A percentile compares a stretch with the other conserved stretches of the same genome.
These are phyloP conservation scores for Meliscaeva auricollis DNA, from an alignment of 2,888 invertebrate species.

Conservation along the genomic window DNA sequence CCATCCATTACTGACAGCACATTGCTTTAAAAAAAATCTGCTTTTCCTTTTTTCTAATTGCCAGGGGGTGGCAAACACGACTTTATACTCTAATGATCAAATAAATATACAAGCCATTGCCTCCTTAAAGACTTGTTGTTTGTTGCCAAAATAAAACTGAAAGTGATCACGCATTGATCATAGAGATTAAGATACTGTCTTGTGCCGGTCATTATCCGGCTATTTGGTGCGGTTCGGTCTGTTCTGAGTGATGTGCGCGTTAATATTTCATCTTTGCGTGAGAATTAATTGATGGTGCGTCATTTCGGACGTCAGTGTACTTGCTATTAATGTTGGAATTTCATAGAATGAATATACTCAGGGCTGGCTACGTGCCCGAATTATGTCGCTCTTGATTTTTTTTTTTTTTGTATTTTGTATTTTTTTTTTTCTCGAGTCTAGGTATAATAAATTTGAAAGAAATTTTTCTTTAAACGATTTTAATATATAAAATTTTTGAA, in stretches of 20 bases:
- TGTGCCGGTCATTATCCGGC: not conserved
- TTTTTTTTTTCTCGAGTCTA: slow-evolving; percentile 29
- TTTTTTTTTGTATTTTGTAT: slow-evolving; percentile 25
- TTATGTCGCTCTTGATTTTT: slow-evolving; percentile 52
- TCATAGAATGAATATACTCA: not conserved
- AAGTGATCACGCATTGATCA: not conserved
- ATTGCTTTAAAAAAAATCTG: not conserved
- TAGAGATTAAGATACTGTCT: not conserved
- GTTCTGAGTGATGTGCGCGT: slow-evolving; percentile 10
- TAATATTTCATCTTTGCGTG: slow-evolving; percentile 31
- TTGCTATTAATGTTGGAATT: slow-evolving; percentile 41
- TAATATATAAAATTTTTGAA: slow-evolving; percentile 1
- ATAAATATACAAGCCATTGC: not conserved
- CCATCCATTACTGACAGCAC: too few species aligned
- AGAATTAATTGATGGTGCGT: slow-evolving; percentile 45
- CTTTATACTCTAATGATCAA: slow-evolving; percentile 50
- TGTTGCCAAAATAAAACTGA: slow-evolving; percentile 26
- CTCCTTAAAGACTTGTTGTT: not conserved
- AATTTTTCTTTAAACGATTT: slow-evolving; percentile 17
- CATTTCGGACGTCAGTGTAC: slow-evolving; percentile 51
- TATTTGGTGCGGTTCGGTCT: too few species aligned
- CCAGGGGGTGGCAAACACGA: slow-evolving; percentile 16
- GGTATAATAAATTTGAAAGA: slow-evolving; percentile 48
- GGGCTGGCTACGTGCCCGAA: slow-evolving; percentile 55
- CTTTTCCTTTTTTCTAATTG: slow-evolving; percentile 20